Conservation (phyloP, 2,888 invertebrate genomes). For the Iselma pallidipennis region DNA sequence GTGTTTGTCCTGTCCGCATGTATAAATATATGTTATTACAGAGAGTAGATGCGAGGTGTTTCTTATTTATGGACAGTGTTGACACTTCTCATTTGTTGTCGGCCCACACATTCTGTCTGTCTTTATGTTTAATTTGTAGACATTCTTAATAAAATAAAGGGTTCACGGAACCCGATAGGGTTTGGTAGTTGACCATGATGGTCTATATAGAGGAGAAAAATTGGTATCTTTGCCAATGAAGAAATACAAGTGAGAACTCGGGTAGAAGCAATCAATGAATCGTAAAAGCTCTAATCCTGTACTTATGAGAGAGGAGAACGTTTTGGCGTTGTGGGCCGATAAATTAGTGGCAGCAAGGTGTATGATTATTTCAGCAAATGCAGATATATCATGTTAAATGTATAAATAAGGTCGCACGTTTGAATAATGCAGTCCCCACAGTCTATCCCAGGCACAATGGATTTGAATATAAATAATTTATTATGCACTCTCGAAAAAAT, state of each 20-base stretch:
- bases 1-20: conserved; percentile 49
- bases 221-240: too few relatives aligned
- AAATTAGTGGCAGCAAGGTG: conserved; percentile 46
- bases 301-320: neutral
- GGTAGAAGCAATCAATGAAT: too few relatives aligned
- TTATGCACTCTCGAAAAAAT: conserved; percentile 54
- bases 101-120: conserved; percentile 53
- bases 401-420: conserved; percentile 41
- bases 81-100: conserved; percentile 57
- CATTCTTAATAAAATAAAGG: conserved; percentile 51
- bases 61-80: conserved; percentile 57
- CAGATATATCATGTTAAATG: conserved; percentile 47
- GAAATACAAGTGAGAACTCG: too few relatives aligned
- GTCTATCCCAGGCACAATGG: conserved; percentile 51
- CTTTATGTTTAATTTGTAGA: conserved; percentile 53
- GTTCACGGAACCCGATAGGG: conserved; percentile 40
- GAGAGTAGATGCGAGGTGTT: conserved; percentile 45
- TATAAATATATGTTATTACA: conserved; percentile 56
- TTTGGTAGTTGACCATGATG: too few relatives aligned
- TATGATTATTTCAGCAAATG: conserved; percentile 47
- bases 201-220: too few relatives aligned
- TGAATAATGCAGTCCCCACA: conserved; percentile 48
- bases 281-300: too few relatives aligned
- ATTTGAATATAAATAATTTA: conserved; percentile 56
- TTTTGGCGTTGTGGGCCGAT: conserved; percentile 29